Evolutionary conservation across 1,140 invertebrate genomes (phyloP).

Genomic region (Zaprionus africanus): DNA sequence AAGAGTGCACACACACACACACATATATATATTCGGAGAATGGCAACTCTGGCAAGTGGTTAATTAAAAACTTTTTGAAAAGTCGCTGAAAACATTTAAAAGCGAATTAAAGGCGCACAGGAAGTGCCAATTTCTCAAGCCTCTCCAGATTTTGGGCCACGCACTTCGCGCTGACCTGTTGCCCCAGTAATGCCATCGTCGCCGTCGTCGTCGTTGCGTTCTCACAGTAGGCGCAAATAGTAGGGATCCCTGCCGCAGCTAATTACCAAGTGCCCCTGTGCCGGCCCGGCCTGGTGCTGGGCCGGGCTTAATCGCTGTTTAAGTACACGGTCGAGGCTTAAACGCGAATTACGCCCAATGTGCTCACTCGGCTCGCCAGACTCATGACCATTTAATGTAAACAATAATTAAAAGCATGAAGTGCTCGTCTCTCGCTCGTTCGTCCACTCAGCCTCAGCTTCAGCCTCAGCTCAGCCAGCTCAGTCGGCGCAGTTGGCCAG

Average conservation of each 20-base stretch:
- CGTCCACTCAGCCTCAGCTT: background rate
- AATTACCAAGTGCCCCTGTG: constrained; percentile 52
- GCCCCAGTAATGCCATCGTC: constrained; percentile 56
- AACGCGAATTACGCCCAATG: constrained; percentile 81
- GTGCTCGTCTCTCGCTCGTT: constrained; percentile 35
- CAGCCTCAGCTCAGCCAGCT: background rate
- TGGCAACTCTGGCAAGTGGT: constrained; percentile 42
- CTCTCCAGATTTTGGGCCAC: constrained; percentile 35
- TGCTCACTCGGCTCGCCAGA: constrained; percentile 52
- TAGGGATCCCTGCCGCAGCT: constrained; percentile 25
- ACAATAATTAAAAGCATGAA: constrained; percentile 76
- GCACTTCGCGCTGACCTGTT: constrained; percentile 64
- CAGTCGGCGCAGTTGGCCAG: constrained; percentile 9
- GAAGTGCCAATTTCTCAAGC: constrained; percentile 46
- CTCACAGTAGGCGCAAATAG: constrained; percentile 54
- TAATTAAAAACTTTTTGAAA: constrained; percentile 71
- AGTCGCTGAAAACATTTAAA: constrained; percentile 63
- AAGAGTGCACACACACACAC: constrained; percentile 10
- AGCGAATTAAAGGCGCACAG: constrained; percentile 65
- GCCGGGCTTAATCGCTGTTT: constrained; percentile 74
- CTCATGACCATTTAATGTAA: constrained; percentile 82
- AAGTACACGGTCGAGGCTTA: constrained; percentile 76
- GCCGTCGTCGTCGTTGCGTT: constrained; percentile 35
- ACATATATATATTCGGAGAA: constrained; percentile 3
- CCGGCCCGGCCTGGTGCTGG: background rate